Evolutionary conservation across 2,888 invertebrate species (phyloP), one percentile per base, ranked within the genome.

Genomic region (Acholoe squamosa): DNA sequence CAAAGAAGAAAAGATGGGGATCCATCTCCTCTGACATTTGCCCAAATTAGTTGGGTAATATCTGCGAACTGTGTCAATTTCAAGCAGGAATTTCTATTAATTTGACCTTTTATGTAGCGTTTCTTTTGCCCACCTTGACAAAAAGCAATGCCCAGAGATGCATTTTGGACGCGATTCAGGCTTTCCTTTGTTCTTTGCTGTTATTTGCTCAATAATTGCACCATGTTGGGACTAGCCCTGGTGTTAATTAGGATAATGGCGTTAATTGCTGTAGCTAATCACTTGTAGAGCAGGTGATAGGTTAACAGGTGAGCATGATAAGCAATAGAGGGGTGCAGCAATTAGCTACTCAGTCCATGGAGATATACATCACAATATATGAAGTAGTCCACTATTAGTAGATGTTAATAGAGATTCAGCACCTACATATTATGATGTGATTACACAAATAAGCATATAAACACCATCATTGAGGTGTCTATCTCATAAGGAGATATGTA

Each of bases 241-340:
- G 31, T 25, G 71, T 71, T 71, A 71, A 71, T 71, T 71, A 71
- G 71, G 71, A 71, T 71, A 71, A 71, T 71, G 71, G 28, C 71
- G 71, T 71, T 71, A 71, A 71, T 71, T 71, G 71, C 71, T 25
- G 71, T n/a, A 71, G 71, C 28, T 71, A 71, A 71, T 28, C 14
- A 71, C 31, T 28, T 28, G 71, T 25, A 25, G 71, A 43, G 7
- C 71, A 71, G 25, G 71, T 71, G 71, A 22, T 71, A 25, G 71
- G 71, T 71, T 71, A 71, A 71, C 71, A 71, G 71, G 71, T 71
- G 25, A 71, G 25, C 14, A 14, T 25, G 71, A 25, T 71, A 28
- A 25, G 25, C 31, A 28, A n/a, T n/a, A 28, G 71, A 25, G 5
- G 31, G 71, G 71, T 71, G 31, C 19, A 71, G 14, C 71, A 71